phyloP scores from a whole-genome alignment of 2,113 vertebrate species.

The Delphinus delphis region DNA sequence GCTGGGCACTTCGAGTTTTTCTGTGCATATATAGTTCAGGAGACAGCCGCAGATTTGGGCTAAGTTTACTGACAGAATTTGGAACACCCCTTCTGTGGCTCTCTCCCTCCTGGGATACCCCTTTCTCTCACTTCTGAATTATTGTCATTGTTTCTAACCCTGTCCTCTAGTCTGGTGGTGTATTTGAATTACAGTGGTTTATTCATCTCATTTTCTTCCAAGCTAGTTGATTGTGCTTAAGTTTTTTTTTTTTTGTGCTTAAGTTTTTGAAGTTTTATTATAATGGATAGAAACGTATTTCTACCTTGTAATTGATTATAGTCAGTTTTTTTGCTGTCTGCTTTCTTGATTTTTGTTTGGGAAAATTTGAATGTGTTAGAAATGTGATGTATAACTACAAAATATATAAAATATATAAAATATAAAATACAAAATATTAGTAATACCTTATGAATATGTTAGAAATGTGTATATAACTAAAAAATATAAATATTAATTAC shows the following conservation, averaged over 20 bases:
- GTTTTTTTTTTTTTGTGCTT: background rate
- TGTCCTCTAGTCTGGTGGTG: background rate
- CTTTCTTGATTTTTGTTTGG: slow-evolving; percentile 4
- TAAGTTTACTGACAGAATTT: background rate
- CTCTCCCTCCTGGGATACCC: background rate
- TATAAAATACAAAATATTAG: background rate
- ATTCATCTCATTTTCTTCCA: background rate
- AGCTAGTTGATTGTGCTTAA: background rate
- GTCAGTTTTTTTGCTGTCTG: background rate
- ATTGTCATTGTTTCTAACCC: background rate
- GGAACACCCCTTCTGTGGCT: background rate
- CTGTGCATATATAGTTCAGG: background rate
- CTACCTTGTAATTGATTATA: background rate
- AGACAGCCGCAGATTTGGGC: background rate
- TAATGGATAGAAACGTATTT: background rate
- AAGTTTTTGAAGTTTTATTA: slow-evolving; percentile 37
- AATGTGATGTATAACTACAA: background rate
- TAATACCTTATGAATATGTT: background rate
- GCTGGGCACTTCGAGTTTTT: background rate
- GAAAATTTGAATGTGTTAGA: background rate
- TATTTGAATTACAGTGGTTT: background rate
- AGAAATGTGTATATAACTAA: background rate
- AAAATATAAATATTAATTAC: background rate
- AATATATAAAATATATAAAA: background rate
- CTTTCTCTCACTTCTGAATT: slow-evolving; percentile 10